Evolutionary conservation across 1,140 invertebrate genomes (phyloP), one percentile per base, ranked within the genome.

Genomic region (Drosophila burlai): DNA sequence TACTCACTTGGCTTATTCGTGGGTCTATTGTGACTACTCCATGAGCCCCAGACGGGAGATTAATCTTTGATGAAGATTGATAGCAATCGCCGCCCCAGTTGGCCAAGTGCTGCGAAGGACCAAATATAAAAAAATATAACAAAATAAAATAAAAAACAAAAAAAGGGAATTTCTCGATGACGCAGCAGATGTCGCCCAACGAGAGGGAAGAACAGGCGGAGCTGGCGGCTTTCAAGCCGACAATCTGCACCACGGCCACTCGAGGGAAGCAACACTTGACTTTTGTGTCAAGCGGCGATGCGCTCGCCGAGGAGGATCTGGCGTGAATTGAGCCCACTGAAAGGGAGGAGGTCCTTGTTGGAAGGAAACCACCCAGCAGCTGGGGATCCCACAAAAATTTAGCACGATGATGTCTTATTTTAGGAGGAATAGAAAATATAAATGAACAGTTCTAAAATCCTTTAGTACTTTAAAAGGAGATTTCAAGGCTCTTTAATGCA

Each of bases 201-300:
- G 42, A 58, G 50, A 47, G 29, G 59, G 26, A 29, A 59, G 11
- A 40, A 10, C 34, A 26, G 18, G 24, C 63, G 59, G 34, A 49
- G 42, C 43, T 42, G 50, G 65, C 54, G 26, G 42, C 83, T 89
- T 77, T 71, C 46, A 50, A 72, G 67, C 49, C 49, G 63, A 49
- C 66, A 79, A 66, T 46, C 78, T 68, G 75, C 85, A 82, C 42
- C 79, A 82, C 64, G 76, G 76, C 46, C 79, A 85, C 81, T 90
- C 72, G 75, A 81, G 85, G 82, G 57, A 89, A 82, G 81, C 72
- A 90, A 80, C 85, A 90, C 85, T 89, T 90, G 85, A 89, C 85
- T 90, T 89, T 90, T 90, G 76, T 89, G 85, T 89, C 85, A 89
- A 89, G 69, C 69, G 45, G 69, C 31, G n/a, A 18, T 46, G 67